Evolutionary conservation across 2,113 vertebrate genomes (phyloP).

Genomic region (Burhinus oedicnemus): DNA sequence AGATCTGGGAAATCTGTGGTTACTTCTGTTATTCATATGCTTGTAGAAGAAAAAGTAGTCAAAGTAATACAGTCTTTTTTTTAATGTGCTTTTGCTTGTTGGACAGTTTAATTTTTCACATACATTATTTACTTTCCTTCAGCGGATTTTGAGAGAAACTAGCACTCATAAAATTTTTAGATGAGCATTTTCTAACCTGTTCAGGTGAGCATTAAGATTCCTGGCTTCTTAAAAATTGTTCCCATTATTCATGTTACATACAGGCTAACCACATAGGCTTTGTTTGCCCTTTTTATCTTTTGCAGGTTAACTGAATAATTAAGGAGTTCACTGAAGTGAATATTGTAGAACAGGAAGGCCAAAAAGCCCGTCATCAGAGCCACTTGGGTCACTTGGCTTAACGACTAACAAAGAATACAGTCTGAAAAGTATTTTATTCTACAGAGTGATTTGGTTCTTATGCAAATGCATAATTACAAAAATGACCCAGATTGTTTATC

Average conservation of each 20-base stretch:
- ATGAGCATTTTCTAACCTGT: background rate
- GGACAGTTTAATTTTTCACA: background rate
- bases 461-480: background rate
- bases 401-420: background rate
- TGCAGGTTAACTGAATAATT: constrained; percentile 7
- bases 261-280: background rate
- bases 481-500: constrained; percentile 29
- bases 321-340: background rate
- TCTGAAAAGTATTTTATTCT: background rate
- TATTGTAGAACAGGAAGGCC: background rate
- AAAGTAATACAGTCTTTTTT: background rate
- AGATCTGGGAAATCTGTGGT: background rate
- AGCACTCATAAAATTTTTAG: background rate
- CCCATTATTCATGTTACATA: background rate
- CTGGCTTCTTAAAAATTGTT: background rate
- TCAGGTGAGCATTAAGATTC: background rate
- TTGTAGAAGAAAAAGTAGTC: background rate
- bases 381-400: background rate
- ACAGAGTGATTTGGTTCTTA: background rate
- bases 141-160: background rate
- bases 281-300: constrained; percentile 8
- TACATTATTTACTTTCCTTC: background rate
- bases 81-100: background rate
- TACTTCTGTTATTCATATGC: accelerated
- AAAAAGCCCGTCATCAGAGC: background rate